Percentiles rank a stretch among this genome's conserved stretches.
These are phyloP conservation scores for Euzophera pinguis DNA, from an alignment of 2,888 invertebrate species.

Conservation along the genomic window DNA sequence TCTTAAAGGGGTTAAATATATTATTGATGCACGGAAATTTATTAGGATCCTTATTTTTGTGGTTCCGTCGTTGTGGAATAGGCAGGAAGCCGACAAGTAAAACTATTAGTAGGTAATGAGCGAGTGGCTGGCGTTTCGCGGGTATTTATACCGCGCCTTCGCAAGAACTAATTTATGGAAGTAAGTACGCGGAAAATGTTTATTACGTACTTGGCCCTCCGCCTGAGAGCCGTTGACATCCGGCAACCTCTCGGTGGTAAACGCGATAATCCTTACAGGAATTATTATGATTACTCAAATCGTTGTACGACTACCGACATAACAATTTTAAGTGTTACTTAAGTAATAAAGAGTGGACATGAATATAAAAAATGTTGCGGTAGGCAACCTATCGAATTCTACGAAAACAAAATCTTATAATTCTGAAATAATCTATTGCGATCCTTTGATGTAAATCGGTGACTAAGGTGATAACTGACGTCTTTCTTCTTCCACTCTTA, in stretches of 20 bases:
- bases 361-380: no score
- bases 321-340: no score
- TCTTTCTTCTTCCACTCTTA: not conserved
- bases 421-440: no score
- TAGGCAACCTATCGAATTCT: no score
- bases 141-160: slow-evolving; percentile 75
- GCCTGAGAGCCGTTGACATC: slow-evolving; percentile 65
- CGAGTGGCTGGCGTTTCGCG: slow-evolving; percentile 63
- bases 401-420: no score
- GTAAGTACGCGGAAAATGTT: slow-evolving; percentile 79
- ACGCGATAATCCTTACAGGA: not conserved
- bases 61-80: slow-evolving; percentile 41
- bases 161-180: slow-evolving; percentile 77
- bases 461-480: not conserved
- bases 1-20: slow-evolving; percentile 18
- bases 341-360: no score
- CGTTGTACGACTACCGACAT: not conserved
- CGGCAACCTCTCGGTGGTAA: slow-evolving; percentile 31
- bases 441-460: not conserved
- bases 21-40: slow-evolving; percentile 22
- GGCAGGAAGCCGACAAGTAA: slow-evolving; percentile 68
- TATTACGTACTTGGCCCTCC: slow-evolving; percentile 60
- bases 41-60: slow-evolving; percentile 23
- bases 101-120: slow-evolving; percentile 75
- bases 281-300: not conserved